phyloP scores from a whole-genome alignment of 2,113 vertebrate genomes.

The Paratilapia polleni region DNA sequence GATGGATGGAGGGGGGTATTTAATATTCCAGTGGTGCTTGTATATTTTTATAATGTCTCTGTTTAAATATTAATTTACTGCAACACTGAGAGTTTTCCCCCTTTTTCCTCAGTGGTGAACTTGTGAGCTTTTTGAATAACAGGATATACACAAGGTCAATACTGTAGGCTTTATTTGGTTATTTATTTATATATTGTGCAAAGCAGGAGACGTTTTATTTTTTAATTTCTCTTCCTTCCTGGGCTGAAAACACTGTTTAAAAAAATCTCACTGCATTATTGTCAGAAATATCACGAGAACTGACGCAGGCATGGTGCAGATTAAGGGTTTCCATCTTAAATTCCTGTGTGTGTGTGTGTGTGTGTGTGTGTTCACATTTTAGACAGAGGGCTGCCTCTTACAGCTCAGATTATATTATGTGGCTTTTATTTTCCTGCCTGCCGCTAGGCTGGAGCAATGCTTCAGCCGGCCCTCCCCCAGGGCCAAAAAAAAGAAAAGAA shows the following conservation, averaged over 20 bases:
- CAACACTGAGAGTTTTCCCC: background rate
- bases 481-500: background rate
- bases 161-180: conserved; percentile 10
- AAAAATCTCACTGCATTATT: conserved; percentile 50
- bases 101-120: conserved; percentile 15
- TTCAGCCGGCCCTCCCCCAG: conserved; percentile 47
- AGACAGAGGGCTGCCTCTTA: conserved; percentile 48
- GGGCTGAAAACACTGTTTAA: conserved; percentile 30
- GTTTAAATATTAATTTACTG: conserved; percentile 47
- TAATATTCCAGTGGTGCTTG: conserved; percentile 15
- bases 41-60: conserved; percentile 21
- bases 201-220: conserved; percentile 37
- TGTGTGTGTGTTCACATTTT: conserved; percentile 48
- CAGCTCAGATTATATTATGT: conserved; percentile 72
- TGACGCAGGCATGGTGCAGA: conserved; percentile 63
- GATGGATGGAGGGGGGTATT: background rate
- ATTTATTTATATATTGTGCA: conserved; percentile 47
- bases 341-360: conserved; percentile 54
- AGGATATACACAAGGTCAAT: conserved; percentile 74
- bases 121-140: conserved; percentile 63
- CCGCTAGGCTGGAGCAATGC: conserved; percentile 68
- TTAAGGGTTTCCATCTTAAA: conserved; percentile 75
- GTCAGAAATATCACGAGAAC: conserved; percentile 69
- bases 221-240: background rate
- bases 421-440: conserved; percentile 69